Evolutionary conservation across 2,797 vertebrate species (phyloP).

Genomic region (Pangasius djambal): DNA sequence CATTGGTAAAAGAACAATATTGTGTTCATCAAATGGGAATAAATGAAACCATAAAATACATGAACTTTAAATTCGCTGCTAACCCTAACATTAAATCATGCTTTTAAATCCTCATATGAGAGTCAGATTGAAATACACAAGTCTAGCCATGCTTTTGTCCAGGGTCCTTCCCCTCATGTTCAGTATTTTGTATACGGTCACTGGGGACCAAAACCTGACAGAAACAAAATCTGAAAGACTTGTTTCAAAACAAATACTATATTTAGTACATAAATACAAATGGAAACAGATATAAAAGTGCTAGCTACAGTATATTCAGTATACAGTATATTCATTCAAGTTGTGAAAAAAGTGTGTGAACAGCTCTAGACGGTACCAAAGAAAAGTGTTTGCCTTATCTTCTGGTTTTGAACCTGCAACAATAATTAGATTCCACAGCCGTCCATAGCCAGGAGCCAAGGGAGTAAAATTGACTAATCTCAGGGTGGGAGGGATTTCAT

Average conservation of each 20-base stretch:
- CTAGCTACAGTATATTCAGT: no score
- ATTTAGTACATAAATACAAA: neutral
- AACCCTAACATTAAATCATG: neutral
- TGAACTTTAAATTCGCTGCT: neutral
- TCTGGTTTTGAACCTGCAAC: neutral
- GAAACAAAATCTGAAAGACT: neutral
- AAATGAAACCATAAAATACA: neutral
- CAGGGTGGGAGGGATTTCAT: neutral
- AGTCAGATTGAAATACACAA: neutral
- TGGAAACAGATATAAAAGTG: neutral
- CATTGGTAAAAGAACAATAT: conserved; percentile 4
- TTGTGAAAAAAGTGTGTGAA: neutral
- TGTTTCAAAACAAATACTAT: neutral
- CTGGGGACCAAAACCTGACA: neutral
- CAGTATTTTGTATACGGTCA: neutral
- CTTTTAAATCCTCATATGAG: neutral
- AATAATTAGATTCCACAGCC: conserved; percentile 1
- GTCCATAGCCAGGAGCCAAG: neutral
- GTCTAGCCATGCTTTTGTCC: neutral
- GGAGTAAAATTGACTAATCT: neutral
- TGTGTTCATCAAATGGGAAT: conserved; percentile 7
- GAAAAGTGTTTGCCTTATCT: neutral
- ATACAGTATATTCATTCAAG: neutral
- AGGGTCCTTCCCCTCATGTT: neutral
- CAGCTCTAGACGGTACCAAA: neutral